Base-by-base conservation (phyloP, 2,888 invertebrate species). In the Aphidius colemani region DNA sequence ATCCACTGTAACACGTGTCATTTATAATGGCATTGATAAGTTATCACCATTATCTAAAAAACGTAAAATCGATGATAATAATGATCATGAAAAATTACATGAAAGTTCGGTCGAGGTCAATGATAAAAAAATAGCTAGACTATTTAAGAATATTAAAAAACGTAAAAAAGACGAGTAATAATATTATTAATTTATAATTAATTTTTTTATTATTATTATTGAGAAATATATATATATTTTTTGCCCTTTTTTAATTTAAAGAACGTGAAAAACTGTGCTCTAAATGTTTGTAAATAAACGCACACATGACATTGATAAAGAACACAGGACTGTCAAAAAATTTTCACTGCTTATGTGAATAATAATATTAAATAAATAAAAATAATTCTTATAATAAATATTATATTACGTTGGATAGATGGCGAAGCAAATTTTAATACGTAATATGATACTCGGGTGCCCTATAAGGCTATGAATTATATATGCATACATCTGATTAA, bases 141-240 rank as follows among this genome's bases (percentile, higher is more conserved):
- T 57, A 10, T 46, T 57, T n/a, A 57, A 57, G 18, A 57, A 39
- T 30, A 57, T 57, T 7, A 57, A 57, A 18, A 57, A 46, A 39
- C 57, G 11, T 39, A 57, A 57, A 46, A 45, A 46, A 18, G 46
- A 57, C 7, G 39, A 46, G 57, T 46, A 46, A 30, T 45, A 57
- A 48, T 39, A 57, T 57, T 46, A 11, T 30, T 57, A 13, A 57
- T 13, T 11, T 30, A 39, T 4, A 9, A 5, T n/a, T 39, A 39
- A 11, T 11, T 11, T n/a, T 53, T 30, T 8, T 41, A 45, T 10
- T 8, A 48, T 44, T 8, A 18, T 10, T 30, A 30, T 18, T 18
- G 46, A 30, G 30, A 55, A 43, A 43, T n/a, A 6, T 18, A 45
- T 39, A 46, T 18, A 7, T 18, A n/a, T 57, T 55, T 55, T 44